Evolutionary conservation across 1,140 invertebrate species (phyloP).

Genomic region (Babylonia areolata): DNA sequence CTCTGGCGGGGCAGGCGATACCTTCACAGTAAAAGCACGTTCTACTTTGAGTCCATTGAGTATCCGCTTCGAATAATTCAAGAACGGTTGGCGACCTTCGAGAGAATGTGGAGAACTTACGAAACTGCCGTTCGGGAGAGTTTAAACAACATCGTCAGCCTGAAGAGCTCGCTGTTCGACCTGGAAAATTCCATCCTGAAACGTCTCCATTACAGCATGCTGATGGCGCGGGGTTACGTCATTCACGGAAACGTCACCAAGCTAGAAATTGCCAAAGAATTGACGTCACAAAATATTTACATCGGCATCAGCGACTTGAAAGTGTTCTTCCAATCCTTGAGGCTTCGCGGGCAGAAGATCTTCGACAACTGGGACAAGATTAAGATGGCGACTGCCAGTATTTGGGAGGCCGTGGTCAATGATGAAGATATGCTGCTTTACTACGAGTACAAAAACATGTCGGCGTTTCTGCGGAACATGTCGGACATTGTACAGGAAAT

Average conservation of each 20-base stretch:
- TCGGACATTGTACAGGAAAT: constrained; percentile 45
- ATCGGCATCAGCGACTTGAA: constrained; percentile 46
- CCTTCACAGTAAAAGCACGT: constrained; percentile 56
- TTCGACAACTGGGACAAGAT: constrained; percentile 58
- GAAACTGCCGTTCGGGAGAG: constrained; percentile 34
- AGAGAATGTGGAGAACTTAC: constrained; percentile 42
- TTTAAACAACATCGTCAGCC: constrained; percentile 40
- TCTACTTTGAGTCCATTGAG: constrained; percentile 59
- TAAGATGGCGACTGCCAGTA: constrained; percentile 18
- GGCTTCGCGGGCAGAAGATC: constrained; percentile 57
- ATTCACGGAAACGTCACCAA: constrained; percentile 39
- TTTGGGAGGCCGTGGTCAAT: constrained; percentile 57
- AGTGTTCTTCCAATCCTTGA: constrained; percentile 58
- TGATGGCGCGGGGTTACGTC: constrained; percentile 48
- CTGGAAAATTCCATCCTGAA: constrained; percentile 40
- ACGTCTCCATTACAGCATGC: constrained; percentile 35
- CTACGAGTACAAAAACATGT: constrained; percentile 55
- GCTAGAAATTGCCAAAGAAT: constrained; percentile 44
- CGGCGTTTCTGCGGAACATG: constrained; percentile 46
- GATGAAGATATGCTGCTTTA: constrained; percentile 62
- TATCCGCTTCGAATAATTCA: constrained; percentile 54
- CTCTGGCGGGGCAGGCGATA: constrained; percentile 47
- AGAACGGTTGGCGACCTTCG: constrained; percentile 45
- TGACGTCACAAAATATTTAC: constrained; percentile 50
- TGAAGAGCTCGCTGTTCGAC: constrained; percentile 37